Percentiles rank a stretch among this genome's conserved stretches.
Conservation (phyloP, 2,888 invertebrate species). For the Nomada fabriciana region DNA sequence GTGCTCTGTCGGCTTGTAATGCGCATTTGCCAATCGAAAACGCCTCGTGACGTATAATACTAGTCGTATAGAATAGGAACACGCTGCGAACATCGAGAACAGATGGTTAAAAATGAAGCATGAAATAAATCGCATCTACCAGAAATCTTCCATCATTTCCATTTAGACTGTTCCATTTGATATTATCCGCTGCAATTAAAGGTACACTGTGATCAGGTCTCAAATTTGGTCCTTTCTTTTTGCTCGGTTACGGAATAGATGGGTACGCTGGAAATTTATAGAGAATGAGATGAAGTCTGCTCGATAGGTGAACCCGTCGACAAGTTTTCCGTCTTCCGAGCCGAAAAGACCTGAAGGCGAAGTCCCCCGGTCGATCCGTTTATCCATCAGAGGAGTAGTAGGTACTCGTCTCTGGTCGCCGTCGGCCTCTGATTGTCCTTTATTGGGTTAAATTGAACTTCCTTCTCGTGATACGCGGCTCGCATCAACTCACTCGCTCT, state of each 20-base stretch:
- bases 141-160: too few relatives aligned
- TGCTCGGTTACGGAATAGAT: not conserved
- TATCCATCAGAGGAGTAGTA: conserved; percentile 80
- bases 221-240: not conserved
- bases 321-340: conserved; percentile 67
- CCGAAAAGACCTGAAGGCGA: conserved; percentile 74
- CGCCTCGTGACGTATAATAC: conserved; percentile 57
- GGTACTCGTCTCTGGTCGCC: conserved; percentile 82
- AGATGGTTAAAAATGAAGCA: not conserved
- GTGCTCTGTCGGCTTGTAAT: conserved; percentile 55
- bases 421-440: conserved; percentile 85
- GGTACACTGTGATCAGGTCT: too few relatives aligned
- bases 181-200: too few relatives aligned
- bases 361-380: conserved; percentile 77
- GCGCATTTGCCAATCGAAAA: conserved; percentile 54
- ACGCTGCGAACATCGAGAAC: not conserved
- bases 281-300: not conserved
- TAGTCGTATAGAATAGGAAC: not conserved
- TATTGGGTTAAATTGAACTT: conserved; percentile 85
- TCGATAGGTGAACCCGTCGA: conserved; percentile 16
- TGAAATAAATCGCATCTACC: too few relatives aligned
- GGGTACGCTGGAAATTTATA: not conserved
- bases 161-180: too few relatives aligned
- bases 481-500: conserved; percentile 84
- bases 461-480: conserved; percentile 85